phyloP scores from a whole-genome alignment of 2,797 vertebrate species.

The Dendrocincla tyrannina region DNA sequence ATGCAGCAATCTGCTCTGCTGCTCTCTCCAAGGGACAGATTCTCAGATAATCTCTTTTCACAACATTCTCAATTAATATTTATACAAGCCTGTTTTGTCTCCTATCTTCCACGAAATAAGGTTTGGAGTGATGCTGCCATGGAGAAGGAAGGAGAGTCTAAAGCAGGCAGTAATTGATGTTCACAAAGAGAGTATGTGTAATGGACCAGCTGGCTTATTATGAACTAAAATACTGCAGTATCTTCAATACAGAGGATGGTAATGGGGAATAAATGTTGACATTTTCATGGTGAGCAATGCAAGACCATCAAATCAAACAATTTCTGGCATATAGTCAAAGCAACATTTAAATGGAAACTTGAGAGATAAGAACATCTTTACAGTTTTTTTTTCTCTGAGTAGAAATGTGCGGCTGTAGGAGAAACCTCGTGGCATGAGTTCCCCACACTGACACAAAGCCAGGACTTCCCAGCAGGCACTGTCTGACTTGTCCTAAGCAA shows the following conservation, averaged over 20 bases:
- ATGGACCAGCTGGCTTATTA: slow-evolving; percentile 58
- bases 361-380: slow-evolving; percentile 49
- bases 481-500: not conserved
- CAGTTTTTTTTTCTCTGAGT: not conserved
- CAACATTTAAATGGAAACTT: slow-evolving; percentile 28
- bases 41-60: slow-evolving; percentile 37
- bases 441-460: not conserved
- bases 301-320: slow-evolving; percentile 62
- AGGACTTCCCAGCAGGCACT: not conserved
- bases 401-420: not conserved
- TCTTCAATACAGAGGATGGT: slow-evolving; percentile 28
- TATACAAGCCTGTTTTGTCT: slow-evolving; percentile 37
- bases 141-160: slow-evolving; percentile 38
- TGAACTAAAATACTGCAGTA: slow-evolving; percentile 24
- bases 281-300: slow-evolving; percentile 44
- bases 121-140: slow-evolving; percentile 41
- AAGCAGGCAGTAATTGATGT: slow-evolving; percentile 53
- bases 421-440: not conserved
- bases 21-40: slow-evolving; percentile 26
- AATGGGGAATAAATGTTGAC: slow-evolving; percentile 49
- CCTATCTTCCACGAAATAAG: not conserved
- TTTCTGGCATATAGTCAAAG: slow-evolving; percentile 68
- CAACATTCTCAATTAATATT: slow-evolving; percentile 50
- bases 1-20: not conserved
- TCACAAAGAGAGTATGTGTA: slow-evolving; percentile 22